A percentile compares a stretch with the other conserved stretches of the same genome.
phyloP scores from a whole-genome alignment of 2,113 vertebrate genomes.

The Takifugu flavidus region DNA sequence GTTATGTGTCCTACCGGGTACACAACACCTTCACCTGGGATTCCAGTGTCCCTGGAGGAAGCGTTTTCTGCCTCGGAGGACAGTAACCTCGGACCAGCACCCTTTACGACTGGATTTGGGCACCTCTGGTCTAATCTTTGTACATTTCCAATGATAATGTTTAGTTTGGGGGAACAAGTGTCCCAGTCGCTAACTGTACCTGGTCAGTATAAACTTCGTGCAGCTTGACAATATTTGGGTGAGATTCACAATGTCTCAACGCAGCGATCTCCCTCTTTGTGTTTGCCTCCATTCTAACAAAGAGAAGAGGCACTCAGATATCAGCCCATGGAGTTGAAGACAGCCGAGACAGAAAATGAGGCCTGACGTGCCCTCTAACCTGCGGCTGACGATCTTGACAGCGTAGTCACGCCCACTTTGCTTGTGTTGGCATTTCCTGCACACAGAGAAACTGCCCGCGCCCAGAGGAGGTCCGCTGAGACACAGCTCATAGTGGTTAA shows the following conservation, averaged over 20 bases:
- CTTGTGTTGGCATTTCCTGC: slow-evolving; percentile 84
- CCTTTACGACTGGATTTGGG: no score
- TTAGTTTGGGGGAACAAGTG: no score
- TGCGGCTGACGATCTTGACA: slow-evolving; percentile 88
- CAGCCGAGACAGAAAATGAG: background rate
- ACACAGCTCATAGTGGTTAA: slow-evolving; percentile 86
- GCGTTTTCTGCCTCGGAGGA: no score
- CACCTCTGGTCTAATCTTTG: no score
- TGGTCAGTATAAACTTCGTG: slow-evolving; percentile 86
- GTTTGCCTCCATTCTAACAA: slow-evolving; percentile 82
- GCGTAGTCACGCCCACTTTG: slow-evolving; percentile 84
- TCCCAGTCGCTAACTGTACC: slow-evolving; percentile 60
- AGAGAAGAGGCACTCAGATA: background rate
- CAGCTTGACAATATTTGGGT: slow-evolving; percentile 86
- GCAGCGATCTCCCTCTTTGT: slow-evolving; percentile 87
- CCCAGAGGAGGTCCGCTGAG: slow-evolving; percentile 82
- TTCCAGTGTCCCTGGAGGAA: no score
- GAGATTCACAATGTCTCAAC: slow-evolving; percentile 82
- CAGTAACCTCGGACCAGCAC: no score
- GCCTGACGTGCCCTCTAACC: slow-evolving; percentile 61
- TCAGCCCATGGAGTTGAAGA: background rate
- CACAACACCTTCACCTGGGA: no score
- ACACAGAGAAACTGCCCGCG: slow-evolving; percentile 89
- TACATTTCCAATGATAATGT: no score
- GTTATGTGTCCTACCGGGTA: no score